Percentiles rank a stretch among this genome's conserved stretches.
These are phyloP conservation scores for Harpalus rufipes DNA, from an alignment of 2,888 invertebrate species.

Conservation along the genomic window DNA sequence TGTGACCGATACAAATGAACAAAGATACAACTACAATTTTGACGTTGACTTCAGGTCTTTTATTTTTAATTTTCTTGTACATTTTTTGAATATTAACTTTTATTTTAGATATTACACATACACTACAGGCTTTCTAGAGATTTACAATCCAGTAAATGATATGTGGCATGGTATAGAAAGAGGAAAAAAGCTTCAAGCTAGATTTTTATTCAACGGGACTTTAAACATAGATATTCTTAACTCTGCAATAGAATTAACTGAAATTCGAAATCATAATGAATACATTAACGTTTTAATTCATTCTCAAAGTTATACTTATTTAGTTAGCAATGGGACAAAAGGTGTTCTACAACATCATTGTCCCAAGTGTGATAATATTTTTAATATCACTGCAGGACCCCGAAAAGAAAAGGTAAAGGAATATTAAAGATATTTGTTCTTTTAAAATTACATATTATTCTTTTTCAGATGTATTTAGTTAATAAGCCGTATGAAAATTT, in stretches of 20 bases:
- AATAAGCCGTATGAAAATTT: constrained; percentile 57
- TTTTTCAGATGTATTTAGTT: constrained; percentile 29
- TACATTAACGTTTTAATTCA: constrained; percentile 56
- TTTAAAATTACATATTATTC: neutral
- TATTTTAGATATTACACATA: constrained; percentile 79
- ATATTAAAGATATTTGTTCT: neutral
- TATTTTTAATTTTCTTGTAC: neutral
- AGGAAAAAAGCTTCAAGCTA: constrained; percentile 62
- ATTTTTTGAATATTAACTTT: neutral
- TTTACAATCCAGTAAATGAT: constrained; percentile 83
- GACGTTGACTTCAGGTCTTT: constrained; percentile 81
- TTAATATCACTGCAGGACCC: constrained; percentile 48
- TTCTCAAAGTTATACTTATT: constrained; percentile 58
- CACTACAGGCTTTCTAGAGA: constrained; percentile 76
- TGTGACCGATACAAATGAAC: constrained; percentile 80
- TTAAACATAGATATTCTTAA: constrained; percentile 51
- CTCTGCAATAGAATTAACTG: constrained; percentile 42
- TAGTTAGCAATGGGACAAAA: constrained; percentile 32
- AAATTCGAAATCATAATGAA: constrained; percentile 50
- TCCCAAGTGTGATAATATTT: constrained; percentile 59
- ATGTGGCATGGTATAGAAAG: constrained; percentile 83
- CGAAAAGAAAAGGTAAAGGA: constrained; percentile 35
- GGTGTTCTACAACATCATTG: constrained; percentile 51
- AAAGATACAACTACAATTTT: constrained; percentile 81
- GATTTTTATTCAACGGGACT: constrained; percentile 62